Evolutionary conservation across 2,888 invertebrate species (phyloP).

Genomic region (Drosophila neutralis): DNA sequence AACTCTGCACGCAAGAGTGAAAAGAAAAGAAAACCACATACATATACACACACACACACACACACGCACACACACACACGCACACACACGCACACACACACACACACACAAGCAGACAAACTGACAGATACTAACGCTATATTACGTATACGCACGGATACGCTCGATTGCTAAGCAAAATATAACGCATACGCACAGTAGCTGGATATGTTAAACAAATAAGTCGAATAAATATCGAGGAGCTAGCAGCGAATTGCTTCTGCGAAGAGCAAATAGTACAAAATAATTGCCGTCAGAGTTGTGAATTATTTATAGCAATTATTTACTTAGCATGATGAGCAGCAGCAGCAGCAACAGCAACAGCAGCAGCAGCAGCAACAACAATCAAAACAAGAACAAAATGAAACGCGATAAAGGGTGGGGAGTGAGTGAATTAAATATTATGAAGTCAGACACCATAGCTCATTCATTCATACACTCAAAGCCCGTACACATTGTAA

Average conservation of each 20-base stretch:
- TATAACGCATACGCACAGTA: constrained; percentile 76
- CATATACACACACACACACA: constrained; percentile 1
- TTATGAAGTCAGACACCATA: constrained; percentile 5
- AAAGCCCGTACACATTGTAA: constrained; percentile 23
- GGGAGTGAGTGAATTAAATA: constrained; percentile 6
- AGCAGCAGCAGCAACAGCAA: constrained; percentile 28
- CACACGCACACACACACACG: not conserved
- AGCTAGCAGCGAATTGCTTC: constrained; percentile 35
- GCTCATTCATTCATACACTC: not conserved
- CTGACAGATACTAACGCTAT: constrained; percentile 14
- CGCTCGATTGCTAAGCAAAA: constrained; percentile 63
- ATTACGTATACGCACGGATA: constrained; percentile 68
- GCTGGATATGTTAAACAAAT: constrained; percentile 54
- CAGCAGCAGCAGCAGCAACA: not conserved
- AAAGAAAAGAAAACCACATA: constrained; percentile 1
- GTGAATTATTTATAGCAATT: constrained; percentile 68
- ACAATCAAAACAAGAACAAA: constrained; percentile 16
- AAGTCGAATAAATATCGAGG: constrained; percentile 31
- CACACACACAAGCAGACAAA: not conserved
- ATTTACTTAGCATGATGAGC: constrained; percentile 58
- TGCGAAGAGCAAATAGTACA: constrained; percentile 50
- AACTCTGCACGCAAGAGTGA: constrained; percentile 19
- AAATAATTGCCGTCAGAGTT: constrained; percentile 52
- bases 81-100: not conserved
- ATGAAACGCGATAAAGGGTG: constrained; percentile 27